These are phyloP conservation scores for Engystomops pustulosus DNA, from an alignment of 2,113 vertebrate species.

Conservation along the genomic window DNA sequence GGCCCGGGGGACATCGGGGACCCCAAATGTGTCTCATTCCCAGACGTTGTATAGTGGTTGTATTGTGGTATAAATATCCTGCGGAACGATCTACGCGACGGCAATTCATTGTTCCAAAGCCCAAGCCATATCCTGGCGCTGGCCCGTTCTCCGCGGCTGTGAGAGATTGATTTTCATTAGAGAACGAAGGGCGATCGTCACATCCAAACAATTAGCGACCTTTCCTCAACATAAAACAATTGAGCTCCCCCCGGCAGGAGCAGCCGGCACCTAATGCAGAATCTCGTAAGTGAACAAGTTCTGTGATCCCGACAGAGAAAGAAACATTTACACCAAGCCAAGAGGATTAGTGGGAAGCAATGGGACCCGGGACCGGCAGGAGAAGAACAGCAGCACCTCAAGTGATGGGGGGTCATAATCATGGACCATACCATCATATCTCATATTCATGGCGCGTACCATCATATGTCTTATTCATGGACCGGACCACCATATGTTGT, in stretches of 20 bases:
- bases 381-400: not conserved
- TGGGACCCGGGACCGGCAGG: not conserved
- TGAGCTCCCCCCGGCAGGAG: not conserved
- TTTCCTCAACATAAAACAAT: not conserved
- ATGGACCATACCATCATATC: too few species aligned
- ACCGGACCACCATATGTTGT: too few species aligned
- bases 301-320: not conserved
- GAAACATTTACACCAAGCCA: conserved; percentile 18
- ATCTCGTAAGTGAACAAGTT: not conserved
- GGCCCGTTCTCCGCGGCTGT: not conserved
- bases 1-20: too few species aligned
- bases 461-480: too few species aligned
- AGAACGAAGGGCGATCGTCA: not conserved
- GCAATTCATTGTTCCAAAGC: not conserved
- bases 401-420: too few species aligned
- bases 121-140: too few species aligned
- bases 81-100: too few species aligned
- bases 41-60: too few species aligned
- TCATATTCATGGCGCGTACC: too few species aligned
- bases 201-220: conserved; percentile 12
- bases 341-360: not conserved
- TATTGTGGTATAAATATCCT: too few species aligned
- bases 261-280: not conserved
- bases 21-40: too few species aligned
- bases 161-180: conserved; percentile 19